These are phyloP conservation scores for Toxotes jaculatrix DNA, from an alignment of 2,113 vertebrate species.

Conservation along the genomic window DNA sequence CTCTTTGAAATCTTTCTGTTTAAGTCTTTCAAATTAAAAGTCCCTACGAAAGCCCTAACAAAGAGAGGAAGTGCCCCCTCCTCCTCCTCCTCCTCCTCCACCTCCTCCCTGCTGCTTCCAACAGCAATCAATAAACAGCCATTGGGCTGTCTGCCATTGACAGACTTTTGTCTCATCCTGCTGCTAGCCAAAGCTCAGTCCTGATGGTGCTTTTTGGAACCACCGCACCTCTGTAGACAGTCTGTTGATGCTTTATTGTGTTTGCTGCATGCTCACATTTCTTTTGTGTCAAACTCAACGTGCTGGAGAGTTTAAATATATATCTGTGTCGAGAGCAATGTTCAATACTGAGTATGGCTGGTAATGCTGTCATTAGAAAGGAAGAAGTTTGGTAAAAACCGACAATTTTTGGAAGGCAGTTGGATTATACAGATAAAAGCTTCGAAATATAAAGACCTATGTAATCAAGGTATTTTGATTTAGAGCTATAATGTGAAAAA, in stretches of 20 bases:
- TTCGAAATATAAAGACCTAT: too few species aligned
- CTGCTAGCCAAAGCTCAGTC: slow-evolving; percentile 37
- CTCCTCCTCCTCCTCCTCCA: neutral
- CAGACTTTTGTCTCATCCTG: slow-evolving; percentile 50
- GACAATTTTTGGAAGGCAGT: too few species aligned
- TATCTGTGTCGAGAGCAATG: slow-evolving; percentile 33
- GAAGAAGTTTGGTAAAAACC: neutral
- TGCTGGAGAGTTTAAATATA: slow-evolving; percentile 9
- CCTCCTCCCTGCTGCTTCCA: slow-evolving; percentile 21
- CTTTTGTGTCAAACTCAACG: neutral
- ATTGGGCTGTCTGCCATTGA: slow-evolving; percentile 71
- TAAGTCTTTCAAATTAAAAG: slow-evolving; percentile 6
- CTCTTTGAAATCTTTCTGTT: neutral
- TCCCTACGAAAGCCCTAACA: slow-evolving; percentile 8
- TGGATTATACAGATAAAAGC: neutral
- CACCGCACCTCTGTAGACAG: neutral
- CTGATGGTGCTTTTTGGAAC: slow-evolving; percentile 48
- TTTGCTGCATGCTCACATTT: slow-evolving; percentile 6
- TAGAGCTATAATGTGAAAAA: neutral
- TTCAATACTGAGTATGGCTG: neutral
- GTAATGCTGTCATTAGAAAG: slow-evolving; percentile 11
- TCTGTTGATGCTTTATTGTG: slow-evolving; percentile 1
- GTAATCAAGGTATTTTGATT: neutral
- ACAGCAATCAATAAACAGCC: slow-evolving; percentile 70
- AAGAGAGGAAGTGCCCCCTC: slow-evolving; percentile 30